These are phyloP conservation scores for Peromyscus californicus DNA, from an alignment of 2,113 vertebrate species.

Conservation along the genomic window DNA sequence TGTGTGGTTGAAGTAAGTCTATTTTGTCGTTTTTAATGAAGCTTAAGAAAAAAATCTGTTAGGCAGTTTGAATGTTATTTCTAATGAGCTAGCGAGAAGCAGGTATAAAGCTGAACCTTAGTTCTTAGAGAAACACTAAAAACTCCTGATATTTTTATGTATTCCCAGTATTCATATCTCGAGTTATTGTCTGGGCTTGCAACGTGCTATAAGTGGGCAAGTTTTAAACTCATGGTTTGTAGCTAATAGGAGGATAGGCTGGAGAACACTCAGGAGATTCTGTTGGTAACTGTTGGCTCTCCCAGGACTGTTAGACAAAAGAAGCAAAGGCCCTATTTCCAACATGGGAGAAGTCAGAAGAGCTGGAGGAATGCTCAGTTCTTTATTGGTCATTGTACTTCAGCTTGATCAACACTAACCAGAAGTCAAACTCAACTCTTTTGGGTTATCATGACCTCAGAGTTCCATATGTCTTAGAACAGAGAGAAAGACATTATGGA, in stretches of 20 bases:
- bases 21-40: not conserved
- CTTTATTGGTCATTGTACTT: not conserved
- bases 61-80: not conserved
- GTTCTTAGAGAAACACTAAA: not conserved
- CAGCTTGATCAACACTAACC: not conserved
- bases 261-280: not conserved
- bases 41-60: not conserved
- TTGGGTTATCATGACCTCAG: too few relatives aligned
- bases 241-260: fast-evolving
- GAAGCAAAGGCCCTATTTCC: not conserved
- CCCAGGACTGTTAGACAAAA: not conserved
- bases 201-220: not conserved
- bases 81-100: not conserved
- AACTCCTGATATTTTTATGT: not conserved
- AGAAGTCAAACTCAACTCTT: not conserved
- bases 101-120: not conserved
- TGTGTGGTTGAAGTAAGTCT: not conserved
- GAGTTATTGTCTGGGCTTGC: not conserved
- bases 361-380: too few relatives aligned
- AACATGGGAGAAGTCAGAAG: not conserved
- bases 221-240: not conserved
- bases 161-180: not conserved
- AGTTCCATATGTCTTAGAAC: not conserved
- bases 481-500: not conserved
- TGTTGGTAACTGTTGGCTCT: not conserved